These are phyloP conservation scores for Sycobia sp. DNA, from an alignment of 1,140 invertebrate genomes.

Conservation along the genomic window DNA sequence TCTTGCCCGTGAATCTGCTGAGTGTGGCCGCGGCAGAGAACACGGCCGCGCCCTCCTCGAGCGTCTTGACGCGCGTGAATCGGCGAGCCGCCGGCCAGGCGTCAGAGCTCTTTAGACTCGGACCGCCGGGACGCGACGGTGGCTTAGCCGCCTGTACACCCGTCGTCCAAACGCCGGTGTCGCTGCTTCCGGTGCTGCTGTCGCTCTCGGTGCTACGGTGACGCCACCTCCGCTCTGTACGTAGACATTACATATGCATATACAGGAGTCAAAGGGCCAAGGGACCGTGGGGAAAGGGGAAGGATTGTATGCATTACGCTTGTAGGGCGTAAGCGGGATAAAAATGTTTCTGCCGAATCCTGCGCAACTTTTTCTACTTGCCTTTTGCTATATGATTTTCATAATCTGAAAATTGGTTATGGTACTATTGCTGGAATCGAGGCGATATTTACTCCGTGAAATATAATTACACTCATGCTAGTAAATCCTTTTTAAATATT, in stretches of 20 bases:
- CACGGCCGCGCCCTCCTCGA: slow-evolving; percentile 44
- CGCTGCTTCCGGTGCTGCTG: slow-evolving; percentile 56
- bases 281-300: no score
- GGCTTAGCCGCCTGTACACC: slow-evolving; percentile 43
- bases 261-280: no score
- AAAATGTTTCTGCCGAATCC: no score
- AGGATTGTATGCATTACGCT: no score
- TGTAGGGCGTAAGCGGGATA: no score
- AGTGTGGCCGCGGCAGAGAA: not conserved
- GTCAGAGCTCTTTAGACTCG: not conserved
- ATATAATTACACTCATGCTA: no score
- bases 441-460: no score
- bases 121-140: slow-evolving; percentile 36
- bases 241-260: not conserved
- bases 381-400: no score
- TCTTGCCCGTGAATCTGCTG: slow-evolving; percentile 37
- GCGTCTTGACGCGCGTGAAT: slow-evolving; percentile 44
- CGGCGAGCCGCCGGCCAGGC: slow-evolving; percentile 37
- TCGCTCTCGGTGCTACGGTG: slow-evolving; percentile 55
- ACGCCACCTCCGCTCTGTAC: slow-evolving; percentile 51
- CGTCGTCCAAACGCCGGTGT: slow-evolving; percentile 54
- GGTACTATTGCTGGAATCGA: no score
- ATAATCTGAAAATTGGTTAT: no score
- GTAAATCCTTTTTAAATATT: no score
- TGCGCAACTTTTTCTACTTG: no score